Conservation (phyloP, 2,797 vertebrate species). For the Morus bassanus region DNA sequence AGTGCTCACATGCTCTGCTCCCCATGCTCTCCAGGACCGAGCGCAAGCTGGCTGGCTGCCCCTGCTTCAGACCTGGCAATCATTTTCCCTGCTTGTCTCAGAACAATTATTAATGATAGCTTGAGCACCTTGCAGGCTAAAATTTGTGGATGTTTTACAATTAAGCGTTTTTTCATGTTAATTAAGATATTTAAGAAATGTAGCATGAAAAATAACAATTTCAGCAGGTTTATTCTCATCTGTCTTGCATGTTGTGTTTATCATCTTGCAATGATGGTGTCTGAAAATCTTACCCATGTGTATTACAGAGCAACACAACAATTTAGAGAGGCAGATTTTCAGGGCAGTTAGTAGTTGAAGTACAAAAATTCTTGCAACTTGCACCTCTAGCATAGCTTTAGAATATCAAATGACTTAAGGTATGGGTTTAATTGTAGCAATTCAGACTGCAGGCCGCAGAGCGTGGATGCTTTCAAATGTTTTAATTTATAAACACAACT, state of each 20-base stretch:
- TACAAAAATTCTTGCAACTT: background rate
- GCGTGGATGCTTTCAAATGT: background rate
- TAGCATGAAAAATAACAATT: background rate
- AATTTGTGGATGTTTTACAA: background rate
- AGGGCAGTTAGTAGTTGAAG: background rate
- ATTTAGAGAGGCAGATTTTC: background rate
- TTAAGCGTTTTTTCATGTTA: background rate
- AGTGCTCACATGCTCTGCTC: background rate
- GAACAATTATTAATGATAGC: background rate
- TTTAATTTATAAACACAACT: background rate
- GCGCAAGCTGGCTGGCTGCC: background rate
- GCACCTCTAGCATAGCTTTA: background rate
- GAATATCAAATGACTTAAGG: background rate
- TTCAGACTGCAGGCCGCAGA: background rate
- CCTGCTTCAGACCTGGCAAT: background rate
- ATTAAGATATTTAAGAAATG: background rate
- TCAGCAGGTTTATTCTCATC: background rate
- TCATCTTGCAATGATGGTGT: background rate
- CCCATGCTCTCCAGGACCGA: fast-evolving
- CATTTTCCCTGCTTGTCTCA: background rate
- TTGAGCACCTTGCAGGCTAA: background rate
- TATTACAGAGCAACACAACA: background rate
- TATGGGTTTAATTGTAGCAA: background rate
- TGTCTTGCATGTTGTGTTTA: background rate
- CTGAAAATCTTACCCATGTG: background rate